Evolutionary conservation across 1,140 invertebrate genomes (phyloP), one percentile per base, ranked within the genome.

Genomic region (Cyphomyrmex costatus): DNA sequence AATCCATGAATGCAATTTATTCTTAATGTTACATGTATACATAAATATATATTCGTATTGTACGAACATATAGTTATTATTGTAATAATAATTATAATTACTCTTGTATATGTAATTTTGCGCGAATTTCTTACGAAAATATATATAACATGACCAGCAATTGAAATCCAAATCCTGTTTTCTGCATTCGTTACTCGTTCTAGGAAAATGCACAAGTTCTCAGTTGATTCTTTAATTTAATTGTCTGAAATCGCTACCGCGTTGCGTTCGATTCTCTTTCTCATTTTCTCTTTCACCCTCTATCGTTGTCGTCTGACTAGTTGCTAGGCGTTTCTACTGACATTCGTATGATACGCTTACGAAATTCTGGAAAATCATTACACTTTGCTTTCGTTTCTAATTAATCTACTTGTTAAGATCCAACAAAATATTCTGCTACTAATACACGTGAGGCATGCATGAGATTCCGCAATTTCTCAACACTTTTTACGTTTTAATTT

Each of bases 111-210:
- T 88, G 82, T 71, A 89, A 90, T 91, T 86, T 88, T 85, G 87
- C 91, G 88, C 85, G 90, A 80, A 90, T 93, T 94, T 93, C 93
- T 93, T 94, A 93, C 92, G 84, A 87, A 91, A 83, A 83, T 68
- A 83, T 68, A 83, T 73, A 83, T 60, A 83, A 83, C 68, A 73
- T 21, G 66, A 83, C 53, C 79, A 83, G 33, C 53, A 53, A 83
- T 36, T 60, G 53, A 73, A 60, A 46, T 46, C 36, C 53, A 19
- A 53, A 79, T 24, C 7, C 61, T 30, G 46, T 68, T 68, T 53
- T 68, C n/a, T 42, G 46, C 46, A 7, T 36, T 36, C 30, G n/a
- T 76, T 76, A 73, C 3, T 53, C 46, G n/a, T 53, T n/a, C 66
- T 30, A 68, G 46, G 30, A 8, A 80, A 36, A 27, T 24, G 36